A percentile compares a stretch with the other conserved stretches of the same genome.
Conservation (phyloP, 2,888 invertebrate genomes). For the Norana najaformis region DNA sequence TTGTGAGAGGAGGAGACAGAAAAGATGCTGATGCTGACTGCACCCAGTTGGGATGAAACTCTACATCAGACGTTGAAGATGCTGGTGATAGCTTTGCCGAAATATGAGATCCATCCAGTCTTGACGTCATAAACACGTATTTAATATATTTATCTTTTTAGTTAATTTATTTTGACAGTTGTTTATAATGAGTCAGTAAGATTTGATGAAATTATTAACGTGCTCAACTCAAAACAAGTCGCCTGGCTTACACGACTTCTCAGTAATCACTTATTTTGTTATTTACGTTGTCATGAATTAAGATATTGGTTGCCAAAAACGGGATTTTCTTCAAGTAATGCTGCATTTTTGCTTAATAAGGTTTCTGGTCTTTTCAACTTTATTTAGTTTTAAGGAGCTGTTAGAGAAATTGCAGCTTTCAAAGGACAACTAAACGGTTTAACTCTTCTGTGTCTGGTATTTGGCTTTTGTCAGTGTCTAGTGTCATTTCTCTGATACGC, state of each 20-base stretch:
- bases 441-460: too few relatives aligned
- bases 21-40: background rate
- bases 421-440: too few relatives aligned
- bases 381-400: too few relatives aligned
- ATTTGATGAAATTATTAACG: background rate
- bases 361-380: too few relatives aligned
- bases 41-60: background rate
- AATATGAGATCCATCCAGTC: background rate
- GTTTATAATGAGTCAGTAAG: constrained; percentile 3
- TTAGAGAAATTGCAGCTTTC: too few relatives aligned
- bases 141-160: constrained; percentile 19
- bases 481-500: too few relatives aligned
- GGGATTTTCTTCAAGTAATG: background rate
- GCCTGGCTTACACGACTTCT: background rate
- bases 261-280: background rate
- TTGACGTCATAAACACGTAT: background rate
- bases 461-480: too few relatives aligned
- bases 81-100: background rate
- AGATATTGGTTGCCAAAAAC: background rate
- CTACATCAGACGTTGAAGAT: background rate
- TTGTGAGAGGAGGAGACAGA: too few relatives aligned
- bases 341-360: too few relatives aligned
- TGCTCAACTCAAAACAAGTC: constrained; percentile 8
- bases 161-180: background rate
- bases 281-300: background rate